Percentiles rank a stretch among this genome's conserved stretches.
These are phyloP conservation scores for Oreotrochilus melanogaster DNA, from an alignment of 2,113 vertebrate genomes.

Conservation along the genomic window DNA sequence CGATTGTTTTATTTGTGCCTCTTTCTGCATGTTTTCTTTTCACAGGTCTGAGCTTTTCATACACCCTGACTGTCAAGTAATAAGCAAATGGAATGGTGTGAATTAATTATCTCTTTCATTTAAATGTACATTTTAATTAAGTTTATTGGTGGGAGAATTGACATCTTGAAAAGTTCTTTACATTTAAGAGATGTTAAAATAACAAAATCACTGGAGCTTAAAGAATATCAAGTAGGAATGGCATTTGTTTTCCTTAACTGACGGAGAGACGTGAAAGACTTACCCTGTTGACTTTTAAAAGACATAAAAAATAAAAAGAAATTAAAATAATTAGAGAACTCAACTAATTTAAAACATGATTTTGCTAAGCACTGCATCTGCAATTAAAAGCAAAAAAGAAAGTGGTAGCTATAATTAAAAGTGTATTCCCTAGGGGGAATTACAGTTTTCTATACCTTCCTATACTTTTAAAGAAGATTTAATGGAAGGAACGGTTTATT, in stretches of 20 bases:
- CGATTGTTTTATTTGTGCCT: conserved; percentile 76
- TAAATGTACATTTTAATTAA: conserved; percentile 74
- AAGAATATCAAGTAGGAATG: conserved; percentile 29
- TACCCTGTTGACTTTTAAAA: not conserved
- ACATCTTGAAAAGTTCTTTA: conserved; percentile 59
- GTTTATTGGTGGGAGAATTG: conserved; percentile 55
- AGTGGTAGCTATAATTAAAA: not conserved
- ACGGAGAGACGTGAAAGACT: not conserved
- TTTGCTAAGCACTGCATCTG: not conserved
- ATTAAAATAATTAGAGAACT: not conserved
- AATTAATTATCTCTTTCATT: conserved; percentile 71
- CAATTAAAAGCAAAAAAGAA: not conserved
- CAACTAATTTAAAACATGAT: not conserved
- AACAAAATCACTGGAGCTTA: conserved; percentile 49
- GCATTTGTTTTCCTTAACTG: conserved; percentile 50
- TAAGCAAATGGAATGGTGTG: conserved; percentile 65
- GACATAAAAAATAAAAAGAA: not conserved
- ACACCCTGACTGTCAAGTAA: conserved; percentile 54
- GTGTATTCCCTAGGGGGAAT: not conserved
- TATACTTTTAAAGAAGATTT: not conserved
- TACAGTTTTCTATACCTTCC: not conserved
- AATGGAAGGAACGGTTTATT: not conserved
- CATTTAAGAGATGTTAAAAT: conserved; percentile 35
- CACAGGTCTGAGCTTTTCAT: conserved; percentile 60
- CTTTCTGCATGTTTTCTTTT: conserved; percentile 58